Base-by-base conservation (phyloP, 2,888 invertebrate species). In the Alloplasta piceator region DNA sequence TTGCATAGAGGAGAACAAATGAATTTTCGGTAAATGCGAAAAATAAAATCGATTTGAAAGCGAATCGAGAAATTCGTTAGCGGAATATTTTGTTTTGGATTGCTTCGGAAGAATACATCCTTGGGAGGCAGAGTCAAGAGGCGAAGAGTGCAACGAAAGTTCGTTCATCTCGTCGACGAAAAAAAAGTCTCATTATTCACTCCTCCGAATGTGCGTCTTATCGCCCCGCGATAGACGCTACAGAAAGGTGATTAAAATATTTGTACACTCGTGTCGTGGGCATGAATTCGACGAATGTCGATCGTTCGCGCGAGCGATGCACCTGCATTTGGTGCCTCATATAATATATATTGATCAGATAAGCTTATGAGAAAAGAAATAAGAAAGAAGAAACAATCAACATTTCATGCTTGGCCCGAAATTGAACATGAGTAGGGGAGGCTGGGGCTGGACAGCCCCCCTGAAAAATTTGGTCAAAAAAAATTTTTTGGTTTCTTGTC, bases 241-340 rank as follows among this genome's bases (percentile, higher is more conserved):
- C 78, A 52, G 71, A 26, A 71, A 78, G 81, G 74, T 81, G 78
- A 81, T 81, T 81, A 78, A 48, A 74, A 81, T 81, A 78, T 78
- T 81, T 74, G 74, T 26, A 26, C 26, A 26, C 14, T 78, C 66
- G 26, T 66, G 55, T 52, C 70, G 43, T 43, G 74, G 26, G 26
- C 26, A 26, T 70, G 48, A 81, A 81, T 81, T 81, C 64, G 14
- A 12, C 74, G 78, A 5, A 52, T 78, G 78, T 78, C 78, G 74
- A 78, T 81, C 60, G 74, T 81, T 78, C 72, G 67, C 26, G 46
- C 71, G 71, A 66, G 36, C 63, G 68, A 63, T 72, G 71, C 74
- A 78, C 81, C 81, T 78, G 81, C 55, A 39, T 16, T 72, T 41
- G 5, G 58, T 64, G 67, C 52, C 39, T 50, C 63, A 39, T 41